phyloP scores from a whole-genome alignment of 2,113 vertebrate genomes.

The Pan troglodytes region NHGRI_mPanTro3-v2.1_pri NC_072420.2:41924001-41924500 shows the following conservation, averaged over 20 bases:
- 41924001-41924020: fast-evolving
- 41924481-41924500: neutral
- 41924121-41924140: neutral
- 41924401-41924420: fast-evolving
- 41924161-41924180: fast-evolving
- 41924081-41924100: neutral
- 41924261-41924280: too few relatives aligned
- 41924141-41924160: neutral
- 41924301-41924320: fast-evolving
- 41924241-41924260: fast-evolving
- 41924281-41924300: fast-evolving
- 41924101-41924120: too few relatives aligned
- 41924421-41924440: neutral
- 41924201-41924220: fast-evolving
- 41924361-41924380: fast-evolving
- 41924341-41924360: fast-evolving
- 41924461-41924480: fast-evolving
- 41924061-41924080: neutral
- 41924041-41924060: neutral
- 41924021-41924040: neutral
- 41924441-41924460: fast-evolving
- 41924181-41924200: fast-evolving
- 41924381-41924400: fast-evolving
- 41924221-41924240: neutral
- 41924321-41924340: neutral